Evolutionary conservation across 2,113 vertebrate genomes (phyloP).

Genomic region (Seriola rivoliana): DNA sequence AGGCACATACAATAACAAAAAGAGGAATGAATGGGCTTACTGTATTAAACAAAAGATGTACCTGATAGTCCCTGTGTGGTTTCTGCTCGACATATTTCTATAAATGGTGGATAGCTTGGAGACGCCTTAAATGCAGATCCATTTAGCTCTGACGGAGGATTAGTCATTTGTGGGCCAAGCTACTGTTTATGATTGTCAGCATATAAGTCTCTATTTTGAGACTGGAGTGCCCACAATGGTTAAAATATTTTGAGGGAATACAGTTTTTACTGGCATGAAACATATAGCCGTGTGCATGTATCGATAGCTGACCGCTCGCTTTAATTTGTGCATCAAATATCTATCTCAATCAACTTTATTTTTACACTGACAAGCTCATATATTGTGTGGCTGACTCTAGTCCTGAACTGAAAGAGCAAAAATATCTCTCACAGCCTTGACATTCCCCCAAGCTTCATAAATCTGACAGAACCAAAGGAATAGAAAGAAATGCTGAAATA

Average conservation of each 20-base stretch:
- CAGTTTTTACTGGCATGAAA: constrained; percentile 54
- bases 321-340: constrained; percentile 54
- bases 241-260: constrained; percentile 42
- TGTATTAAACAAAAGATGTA: constrained; percentile 74
- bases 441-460: constrained; percentile 38
- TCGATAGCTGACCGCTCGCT: constrained; percentile 37
- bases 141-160: constrained; percentile 67
- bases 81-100: constrained; percentile 72
- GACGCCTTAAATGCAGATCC: constrained; percentile 55
- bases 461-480: constrained; percentile 28
- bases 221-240: constrained; percentile 46
- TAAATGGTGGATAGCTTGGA: constrained; percentile 67
- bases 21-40: constrained; percentile 67
- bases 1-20: constrained; percentile 71
- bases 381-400: constrained; percentile 25
- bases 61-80: constrained; percentile 70
- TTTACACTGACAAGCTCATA: constrained; percentile 39
- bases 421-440: constrained; percentile 41
- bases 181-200: constrained; percentile 69
- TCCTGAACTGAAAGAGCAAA: constrained; percentile 29
- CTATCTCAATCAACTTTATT: constrained; percentile 49
- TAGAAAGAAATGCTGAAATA: not conserved
- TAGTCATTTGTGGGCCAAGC: constrained; percentile 64
- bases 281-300: constrained; percentile 15
- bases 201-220: constrained; percentile 75